Evolutionary conservation across 1,140 invertebrate species (phyloP).

Genomic region (Teleogryllus occipitalis): DNA sequence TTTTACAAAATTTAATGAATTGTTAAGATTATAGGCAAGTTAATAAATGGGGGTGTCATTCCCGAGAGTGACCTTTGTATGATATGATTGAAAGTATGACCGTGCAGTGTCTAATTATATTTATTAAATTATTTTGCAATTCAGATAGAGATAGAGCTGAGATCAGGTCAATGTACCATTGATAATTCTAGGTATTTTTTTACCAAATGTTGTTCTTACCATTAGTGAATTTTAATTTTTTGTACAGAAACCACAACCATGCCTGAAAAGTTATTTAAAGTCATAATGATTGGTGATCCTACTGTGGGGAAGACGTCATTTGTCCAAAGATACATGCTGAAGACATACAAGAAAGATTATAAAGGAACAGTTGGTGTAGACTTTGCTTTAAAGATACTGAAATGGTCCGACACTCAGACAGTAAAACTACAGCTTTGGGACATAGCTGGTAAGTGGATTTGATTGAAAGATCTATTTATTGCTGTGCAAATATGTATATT

Average conservation of each 20-base stretch:
- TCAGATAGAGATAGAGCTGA: no score
- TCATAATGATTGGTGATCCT: conserved; percentile 45
- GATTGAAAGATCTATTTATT: not conserved
- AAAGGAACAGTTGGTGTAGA: conserved; percentile 49
- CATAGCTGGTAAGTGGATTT: conserved; percentile 41
- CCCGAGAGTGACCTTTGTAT: no score
- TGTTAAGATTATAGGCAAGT: no score
- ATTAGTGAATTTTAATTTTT: not conserved
- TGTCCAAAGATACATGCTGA: conserved; percentile 43
- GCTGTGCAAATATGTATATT: not conserved
- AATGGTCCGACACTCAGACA: conserved; percentile 45
- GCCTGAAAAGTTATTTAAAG: conserved; percentile 43
- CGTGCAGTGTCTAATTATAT: no score
- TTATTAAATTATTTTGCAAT: no score
- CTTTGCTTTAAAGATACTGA: conserved; percentile 51
- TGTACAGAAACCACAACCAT: conserved; percentile 21
- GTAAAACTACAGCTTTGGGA: conserved; percentile 54
- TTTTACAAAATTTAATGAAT: no score
- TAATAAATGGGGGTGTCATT: no score
- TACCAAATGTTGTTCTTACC: not conserved
- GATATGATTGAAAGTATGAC: no score
- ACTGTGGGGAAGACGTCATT: conserved; percentile 46
- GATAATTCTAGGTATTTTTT: not conserved
- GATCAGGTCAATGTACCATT: no score
- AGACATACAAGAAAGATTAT: conserved; percentile 40